Percentiles rank a stretch among this genome's conserved stretches.
Evolutionary conservation across 2,888 invertebrate genomes (phyloP).

Genomic region (Ophion slaviceki): DNA sequence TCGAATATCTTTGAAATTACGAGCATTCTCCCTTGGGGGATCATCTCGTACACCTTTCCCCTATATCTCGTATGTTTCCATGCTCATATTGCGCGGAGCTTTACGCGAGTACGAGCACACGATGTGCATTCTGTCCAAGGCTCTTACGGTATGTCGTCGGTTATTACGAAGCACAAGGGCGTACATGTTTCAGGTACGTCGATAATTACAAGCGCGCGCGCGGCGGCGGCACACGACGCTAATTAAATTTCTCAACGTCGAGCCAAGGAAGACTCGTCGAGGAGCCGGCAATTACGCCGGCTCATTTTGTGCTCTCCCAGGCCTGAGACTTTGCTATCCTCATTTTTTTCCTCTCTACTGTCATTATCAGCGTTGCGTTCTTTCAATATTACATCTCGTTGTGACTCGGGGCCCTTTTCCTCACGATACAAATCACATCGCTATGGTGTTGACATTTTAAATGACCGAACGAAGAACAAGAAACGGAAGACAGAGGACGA

Average conservation of each 20-base stretch:
- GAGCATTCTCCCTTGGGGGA: no score
- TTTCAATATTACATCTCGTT: neutral
- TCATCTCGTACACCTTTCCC: no score
- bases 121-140: slow-evolving; percentile 25
- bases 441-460: neutral
- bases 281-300: slow-evolving; percentile 51
- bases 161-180: slow-evolving; percentile 22
- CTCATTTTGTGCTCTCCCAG: slow-evolving; percentile 20
- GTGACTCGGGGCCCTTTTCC: neutral
- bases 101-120: neutral
- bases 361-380: slow-evolving; percentile 29
- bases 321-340: slow-evolving; percentile 12
- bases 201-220: slow-evolving; percentile 49
- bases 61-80: neutral
- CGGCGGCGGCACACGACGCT: slow-evolving; percentile 31
- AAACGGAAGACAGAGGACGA: neutral
- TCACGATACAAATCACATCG: neutral
- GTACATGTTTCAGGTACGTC: slow-evolving; percentile 39
- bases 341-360: neutral
- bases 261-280: slow-evolving; percentile 28
- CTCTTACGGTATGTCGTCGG: slow-evolving; percentile 27
- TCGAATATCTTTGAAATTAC: no score
- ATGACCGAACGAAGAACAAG: neutral
- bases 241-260: slow-evolving; percentile 60
- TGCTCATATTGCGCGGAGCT: neutral